Evolutionary conservation across 2,797 vertebrate genomes (phyloP), one percentile per base, ranked within the genome.

Genomic region (Protonibea diacanthus): DNA sequence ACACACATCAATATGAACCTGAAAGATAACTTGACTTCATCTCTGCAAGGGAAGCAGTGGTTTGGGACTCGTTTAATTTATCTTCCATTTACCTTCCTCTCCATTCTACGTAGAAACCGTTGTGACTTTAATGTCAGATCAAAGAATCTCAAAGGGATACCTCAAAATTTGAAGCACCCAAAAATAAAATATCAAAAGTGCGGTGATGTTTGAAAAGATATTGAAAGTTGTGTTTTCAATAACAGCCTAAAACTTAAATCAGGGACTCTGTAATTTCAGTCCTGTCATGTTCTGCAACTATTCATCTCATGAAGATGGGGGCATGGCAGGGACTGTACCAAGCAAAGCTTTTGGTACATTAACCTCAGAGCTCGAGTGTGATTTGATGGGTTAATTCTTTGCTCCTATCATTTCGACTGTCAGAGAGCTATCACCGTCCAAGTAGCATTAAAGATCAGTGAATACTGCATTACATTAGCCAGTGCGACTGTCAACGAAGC

Each of bases 381-480:
- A 80, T 72, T 60, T 88, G 62, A 84, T 74, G 81, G 64, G 61
- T 33, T 62, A 82, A 65, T 33, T 33, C 29, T 7, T 33, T 8
- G 33, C 33, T 2, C 33, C 33, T 33, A 33, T 38, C 8, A 38
- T 38, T 83, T 63, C 71, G 75, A 66, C 25, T 63, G 61, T 82
- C 71, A 78, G 57, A 86, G 56, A 64, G 12, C 55, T 49, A 66
- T 67, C 76, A 29, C 60, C 65, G 70, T 81, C 83, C 56, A 78
- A 73, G 80, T 47, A 63, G 60, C n/a, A 68, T 69, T n/a, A 44
- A 57, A 87, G 56, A 87, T 82, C 63, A 76, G 60, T 73, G 82
- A 67, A 51, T 67, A 33, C 17, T 63, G 61, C 23, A 57, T 23
- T 59, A 18, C 63, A 62, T 80, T 70, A 84, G 44, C 42, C 27